phyloP scores from a whole-genome alignment of 2,113 vertebrate genomes.

The Periophthalmus modestus region DNA sequence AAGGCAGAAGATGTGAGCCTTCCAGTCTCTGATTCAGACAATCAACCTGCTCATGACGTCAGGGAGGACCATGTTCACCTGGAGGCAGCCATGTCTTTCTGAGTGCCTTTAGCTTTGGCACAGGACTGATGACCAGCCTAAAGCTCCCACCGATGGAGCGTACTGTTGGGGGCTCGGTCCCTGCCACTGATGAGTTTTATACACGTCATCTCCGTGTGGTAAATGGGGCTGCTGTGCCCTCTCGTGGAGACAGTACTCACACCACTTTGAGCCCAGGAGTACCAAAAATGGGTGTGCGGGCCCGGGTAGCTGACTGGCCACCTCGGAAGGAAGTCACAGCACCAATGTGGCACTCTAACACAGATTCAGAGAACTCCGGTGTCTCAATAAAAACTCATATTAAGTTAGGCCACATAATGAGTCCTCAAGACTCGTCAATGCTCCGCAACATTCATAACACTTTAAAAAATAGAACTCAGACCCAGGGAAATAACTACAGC shows the following conservation, averaged over 20 bases:
- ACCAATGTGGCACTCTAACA: constrained; percentile 54
- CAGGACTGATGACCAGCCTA: constrained; percentile 90
- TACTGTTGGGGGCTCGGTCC: constrained; percentile 83
- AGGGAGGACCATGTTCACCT: constrained; percentile 35
- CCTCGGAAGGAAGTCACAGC: constrained; percentile 86
- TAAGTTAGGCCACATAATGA: constrained; percentile 83
- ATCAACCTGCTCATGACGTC: constrained; percentile 61
- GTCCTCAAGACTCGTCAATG: constrained; percentile 90
- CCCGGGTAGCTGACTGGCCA: constrained; percentile 95
- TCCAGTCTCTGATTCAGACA: constrained; percentile 32
- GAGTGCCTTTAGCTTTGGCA: constrained; percentile 69
- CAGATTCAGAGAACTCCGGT: constrained; percentile 58
- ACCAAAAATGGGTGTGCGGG: constrained; percentile 96
- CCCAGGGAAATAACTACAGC: constrained; percentile 68
- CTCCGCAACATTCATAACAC: constrained; percentile 93
- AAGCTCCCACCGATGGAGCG: constrained; percentile 90
- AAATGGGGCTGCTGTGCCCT: constrained; percentile 82
- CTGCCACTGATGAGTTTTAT: constrained; percentile 91
- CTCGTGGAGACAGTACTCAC: constrained; percentile 85
- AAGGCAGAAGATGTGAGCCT: constrained; percentile 34
- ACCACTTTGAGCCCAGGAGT: constrained; percentile 86
- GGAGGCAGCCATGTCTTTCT: constrained; percentile 64
- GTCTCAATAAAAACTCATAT: constrained; percentile 55
- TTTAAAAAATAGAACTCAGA: constrained; percentile 85
- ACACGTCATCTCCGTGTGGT: constrained; percentile 88